Evolutionary conservation across 2,888 invertebrate species (phyloP), one percentile per base, ranked within the genome.

Genomic region (Rosalia funebris): DNA sequence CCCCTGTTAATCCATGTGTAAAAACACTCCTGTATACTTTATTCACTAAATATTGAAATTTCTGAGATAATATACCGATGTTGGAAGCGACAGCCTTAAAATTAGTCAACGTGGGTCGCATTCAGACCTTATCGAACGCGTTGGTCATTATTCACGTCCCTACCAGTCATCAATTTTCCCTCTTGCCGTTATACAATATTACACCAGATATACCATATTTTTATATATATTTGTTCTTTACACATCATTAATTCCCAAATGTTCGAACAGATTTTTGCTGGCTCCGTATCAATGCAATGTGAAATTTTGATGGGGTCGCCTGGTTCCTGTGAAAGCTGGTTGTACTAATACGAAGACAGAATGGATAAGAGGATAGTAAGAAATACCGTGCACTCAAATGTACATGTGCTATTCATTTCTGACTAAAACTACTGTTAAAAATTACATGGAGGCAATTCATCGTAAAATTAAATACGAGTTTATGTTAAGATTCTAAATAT

Each of bases 81-180:
- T 2, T 34, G 34, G 7, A 7, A 34, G 11, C 19, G 25, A 20
- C 25, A 25, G 17, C 1, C 7, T 25, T 14, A 9, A 14, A 20
- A n/a, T 44, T 12, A 34, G 34, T 34, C 34, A 34, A 7, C 11
- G 34, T 34, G 34, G 25, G 34, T 34, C 34, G 34, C 10, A 34
- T 34, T 34, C 34, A 34, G 7, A n/a, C 10, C 34, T 34, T 42
- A 19, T 20, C n/a, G 10, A 7, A 42, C n/a, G 15, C 11, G 42
- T n/a, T 39, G n/a, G 42, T 42, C 42, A 42, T 42, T 42, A 42
- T 16, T 42, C 42, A 42, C 42, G 42, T 42, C 42, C 10, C 42
- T 17, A 10, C 17, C 19, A 19, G 42, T 16, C 42, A 42, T 42
- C 19, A 42, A 42, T 42, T 17, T 39, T 19, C 16, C 11, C 34